Evolutionary conservation across 2,797 vertebrate species (phyloP).

Genomic region (Ctenopoma multispine): DNA sequence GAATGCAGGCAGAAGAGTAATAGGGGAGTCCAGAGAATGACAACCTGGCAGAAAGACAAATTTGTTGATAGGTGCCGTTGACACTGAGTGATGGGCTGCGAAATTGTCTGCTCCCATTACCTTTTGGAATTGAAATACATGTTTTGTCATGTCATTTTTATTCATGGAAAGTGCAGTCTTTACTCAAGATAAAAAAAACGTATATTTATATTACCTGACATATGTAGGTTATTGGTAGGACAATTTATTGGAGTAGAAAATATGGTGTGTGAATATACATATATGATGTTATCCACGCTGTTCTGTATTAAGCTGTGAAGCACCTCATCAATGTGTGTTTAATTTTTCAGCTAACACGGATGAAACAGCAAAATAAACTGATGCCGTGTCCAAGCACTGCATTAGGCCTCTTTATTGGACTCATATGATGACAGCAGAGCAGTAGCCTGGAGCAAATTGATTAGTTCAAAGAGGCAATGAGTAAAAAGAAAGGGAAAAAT

Average conservation of each 20-base stretch:
- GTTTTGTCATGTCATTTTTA: conserved; percentile 82
- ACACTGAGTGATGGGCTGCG: conserved; percentile 85
- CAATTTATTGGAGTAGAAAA: conserved; percentile 19
- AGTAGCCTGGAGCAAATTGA: conserved; percentile 65
- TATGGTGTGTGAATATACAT: neutral
- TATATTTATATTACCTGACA: conserved; percentile 41
- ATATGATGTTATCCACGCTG: neutral
- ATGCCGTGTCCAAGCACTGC: conserved; percentile 47
- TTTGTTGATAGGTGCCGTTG: conserved; percentile 84
- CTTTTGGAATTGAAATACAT: conserved; percentile 86
- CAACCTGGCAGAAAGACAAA: conserved; percentile 83
- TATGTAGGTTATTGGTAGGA: conserved; percentile 13
- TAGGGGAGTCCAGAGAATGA: conserved; percentile 68
- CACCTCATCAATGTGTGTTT: conserved; percentile 38
- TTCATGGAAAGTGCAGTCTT: conserved; percentile 78
- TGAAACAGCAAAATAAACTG: conserved; percentile 57
- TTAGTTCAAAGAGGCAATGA: conserved; percentile 65
- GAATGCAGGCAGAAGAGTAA: conserved; percentile 65
- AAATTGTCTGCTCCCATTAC: conserved; percentile 84
- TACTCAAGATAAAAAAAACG: conserved; percentile 60
- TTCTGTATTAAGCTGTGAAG: conserved; percentile 24
- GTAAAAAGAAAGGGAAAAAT: conserved; percentile 21
- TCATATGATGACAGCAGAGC: conserved; percentile 67
- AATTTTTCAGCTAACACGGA: conserved; percentile 47
- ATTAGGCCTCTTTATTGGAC: conserved; percentile 63